Percentiles rank a stretch among this genome's conserved stretches.
phyloP scores from a whole-genome alignment of 2,888 invertebrate genomes.

The Drosophila nr. medialis region DNA sequence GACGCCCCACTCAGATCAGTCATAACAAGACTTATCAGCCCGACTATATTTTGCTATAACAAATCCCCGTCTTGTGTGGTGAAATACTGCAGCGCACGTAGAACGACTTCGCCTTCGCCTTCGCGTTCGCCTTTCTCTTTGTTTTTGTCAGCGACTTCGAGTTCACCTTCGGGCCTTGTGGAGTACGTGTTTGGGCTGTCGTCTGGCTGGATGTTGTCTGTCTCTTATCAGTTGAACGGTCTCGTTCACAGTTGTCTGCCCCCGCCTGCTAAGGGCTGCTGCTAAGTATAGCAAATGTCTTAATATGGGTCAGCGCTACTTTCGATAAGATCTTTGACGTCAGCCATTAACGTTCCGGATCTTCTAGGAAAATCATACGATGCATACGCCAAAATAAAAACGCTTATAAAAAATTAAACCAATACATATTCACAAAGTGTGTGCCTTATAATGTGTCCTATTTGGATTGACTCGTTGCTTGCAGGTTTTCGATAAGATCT shows the following conservation, averaged over 20 bases:
- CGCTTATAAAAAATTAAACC: neutral
- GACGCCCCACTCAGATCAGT: conserved; percentile 61
- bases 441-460: conserved; percentile 1
- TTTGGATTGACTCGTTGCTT: conserved; percentile 8
- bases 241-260: conserved; percentile 1
- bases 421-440: neutral
- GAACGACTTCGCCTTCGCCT: conserved; percentile 44
- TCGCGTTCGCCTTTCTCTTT: neutral
- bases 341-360: conserved; percentile 61
- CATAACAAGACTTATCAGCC: conserved; percentile 59
- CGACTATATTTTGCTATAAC: neutral
- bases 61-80: conserved; percentile 46
- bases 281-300: conserved; percentile 30
- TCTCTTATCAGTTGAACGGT: conserved; percentile 54
- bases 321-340: conserved; percentile 72
- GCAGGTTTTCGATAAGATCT: conserved; percentile 48
- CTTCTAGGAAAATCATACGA: conserved; percentile 60
- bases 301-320: conserved; percentile 65
- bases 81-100: conserved; percentile 73
- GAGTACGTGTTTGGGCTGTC: conserved; percentile 49
- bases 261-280: conserved; percentile 21
- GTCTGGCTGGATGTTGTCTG: conserved; percentile 21
- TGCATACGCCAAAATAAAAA: conserved; percentile 39
- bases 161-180: conserved; percentile 9
- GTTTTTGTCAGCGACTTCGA: conserved; percentile 1